Evolutionary conservation across 2,113 vertebrate genomes (phyloP).

Genomic region (Bolborhynchus lineola): DNA sequence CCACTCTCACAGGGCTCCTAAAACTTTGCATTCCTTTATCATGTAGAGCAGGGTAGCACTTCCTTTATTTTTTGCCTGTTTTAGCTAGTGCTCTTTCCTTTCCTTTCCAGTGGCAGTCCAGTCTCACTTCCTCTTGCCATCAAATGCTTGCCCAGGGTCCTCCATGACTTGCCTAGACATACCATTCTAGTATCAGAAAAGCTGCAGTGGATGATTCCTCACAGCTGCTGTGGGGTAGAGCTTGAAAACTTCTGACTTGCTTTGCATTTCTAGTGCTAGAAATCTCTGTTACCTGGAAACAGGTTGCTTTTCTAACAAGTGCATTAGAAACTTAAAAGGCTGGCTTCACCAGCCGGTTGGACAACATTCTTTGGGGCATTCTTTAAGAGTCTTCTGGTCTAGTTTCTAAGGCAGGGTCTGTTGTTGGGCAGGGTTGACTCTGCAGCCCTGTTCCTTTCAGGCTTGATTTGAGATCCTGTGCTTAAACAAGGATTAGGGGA

Average conservation of each 20-base stretch:
- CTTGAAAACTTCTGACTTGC: not conserved
- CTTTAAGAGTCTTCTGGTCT: not conserved
- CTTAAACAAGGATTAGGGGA: not conserved
- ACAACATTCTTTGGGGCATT: slow-evolving; percentile 41
- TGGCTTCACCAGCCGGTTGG: not conserved
- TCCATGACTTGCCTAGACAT: not conserved
- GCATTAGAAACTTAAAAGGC: not conserved
- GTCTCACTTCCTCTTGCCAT: not conserved
- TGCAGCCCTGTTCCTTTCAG: not conserved
- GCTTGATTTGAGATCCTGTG: not conserved
- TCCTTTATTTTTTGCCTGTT: not conserved
- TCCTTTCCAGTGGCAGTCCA: not conserved
- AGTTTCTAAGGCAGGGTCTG: not conserved
- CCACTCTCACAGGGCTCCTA: not conserved
- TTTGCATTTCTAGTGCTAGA: not conserved
- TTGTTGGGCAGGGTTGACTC: slow-evolving; percentile 16
- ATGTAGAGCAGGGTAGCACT: accelerated
- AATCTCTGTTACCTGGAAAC: not conserved
- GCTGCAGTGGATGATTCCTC: not conserved
- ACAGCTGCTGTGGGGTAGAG: not conserved
- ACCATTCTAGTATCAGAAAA: not conserved
- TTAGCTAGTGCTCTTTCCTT: not conserved
- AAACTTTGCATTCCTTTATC: not conserved
- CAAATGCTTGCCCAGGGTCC: not conserved
- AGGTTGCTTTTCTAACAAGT: not conserved